Evolutionary conservation across 2,888 invertebrate species (phyloP).

Genomic region (Masnerella sp.): DNA sequence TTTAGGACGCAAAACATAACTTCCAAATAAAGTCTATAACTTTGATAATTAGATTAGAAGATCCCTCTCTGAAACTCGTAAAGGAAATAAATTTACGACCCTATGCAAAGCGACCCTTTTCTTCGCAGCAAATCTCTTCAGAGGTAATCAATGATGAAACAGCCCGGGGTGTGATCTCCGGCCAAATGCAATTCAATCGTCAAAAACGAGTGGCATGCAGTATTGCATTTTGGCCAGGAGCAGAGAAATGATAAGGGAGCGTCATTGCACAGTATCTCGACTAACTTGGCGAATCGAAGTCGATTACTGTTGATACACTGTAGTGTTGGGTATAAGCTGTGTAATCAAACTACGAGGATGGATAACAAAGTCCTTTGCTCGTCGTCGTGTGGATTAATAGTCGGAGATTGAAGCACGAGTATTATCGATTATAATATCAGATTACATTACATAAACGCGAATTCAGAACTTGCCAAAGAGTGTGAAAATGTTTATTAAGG

Average conservation of each 20-base stretch:
- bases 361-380: slow-evolving; percentile 51
- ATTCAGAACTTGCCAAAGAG: not conserved
- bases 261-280: too few relatives aligned
- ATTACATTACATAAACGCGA: slow-evolving; percentile 10
- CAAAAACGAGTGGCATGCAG: too few relatives aligned
- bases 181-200: too few relatives aligned
- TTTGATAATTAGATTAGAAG: slow-evolving; percentile 15
- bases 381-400: slow-evolving; percentile 42
- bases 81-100: slow-evolving; percentile 17
- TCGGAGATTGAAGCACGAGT: slow-evolving; percentile 31
- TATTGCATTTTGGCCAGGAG: too few relatives aligned
- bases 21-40: slow-evolving; percentile 18
- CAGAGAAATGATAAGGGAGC: too few relatives aligned
- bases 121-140: not conserved
- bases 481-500: too few relatives aligned
- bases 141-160: too few relatives aligned
- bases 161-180: slow-evolving; percentile 8
- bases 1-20: not conserved
- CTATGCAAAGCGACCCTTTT: slow-evolving; percentile 12
- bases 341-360: slow-evolving; percentile 44
- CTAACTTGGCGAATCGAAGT: slow-evolving; percentile 40
- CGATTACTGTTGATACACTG: slow-evolving; percentile 35
- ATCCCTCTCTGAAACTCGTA: slow-evolving; percentile 2
- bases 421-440: slow-evolving; percentile 47
- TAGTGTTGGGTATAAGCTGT: slow-evolving; percentile 35